These are phyloP conservation scores for Laupala kohalensis DNA, from an alignment of 1,140 invertebrate species.

Conservation along the genomic window DNA sequence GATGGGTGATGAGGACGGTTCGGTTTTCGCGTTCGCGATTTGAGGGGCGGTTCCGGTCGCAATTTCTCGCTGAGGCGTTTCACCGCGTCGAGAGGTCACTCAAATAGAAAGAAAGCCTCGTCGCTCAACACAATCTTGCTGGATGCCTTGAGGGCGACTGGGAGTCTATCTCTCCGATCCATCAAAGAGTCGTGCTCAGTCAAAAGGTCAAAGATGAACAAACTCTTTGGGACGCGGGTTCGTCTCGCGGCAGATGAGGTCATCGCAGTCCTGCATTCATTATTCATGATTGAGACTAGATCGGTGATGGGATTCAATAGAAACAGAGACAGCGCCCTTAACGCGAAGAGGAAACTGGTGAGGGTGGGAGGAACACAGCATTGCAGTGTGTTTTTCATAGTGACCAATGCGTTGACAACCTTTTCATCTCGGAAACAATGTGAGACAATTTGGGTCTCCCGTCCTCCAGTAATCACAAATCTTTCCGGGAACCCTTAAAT, in stretches of 20 bases:
- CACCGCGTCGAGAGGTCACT: not conserved
- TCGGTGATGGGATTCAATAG: not conserved
- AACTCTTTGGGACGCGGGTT: not conserved
- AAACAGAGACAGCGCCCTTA: not conserved
- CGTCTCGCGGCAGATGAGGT: not conserved
- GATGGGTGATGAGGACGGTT: too few species aligned
- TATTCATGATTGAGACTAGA: not conserved
- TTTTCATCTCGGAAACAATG: too few species aligned
- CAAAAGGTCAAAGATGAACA: not conserved
- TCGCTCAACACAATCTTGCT: too few species aligned
- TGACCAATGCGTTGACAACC: too few species aligned
- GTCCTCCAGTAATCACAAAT: too few species aligned
- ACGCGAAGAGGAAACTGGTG: not conserved
- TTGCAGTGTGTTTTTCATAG: too few species aligned
- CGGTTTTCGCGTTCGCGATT: too few species aligned
- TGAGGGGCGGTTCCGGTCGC: not conserved
- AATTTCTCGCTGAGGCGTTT: not conserved
- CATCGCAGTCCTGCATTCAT: not conserved
- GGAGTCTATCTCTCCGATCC: not conserved
- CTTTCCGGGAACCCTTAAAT: too few species aligned
- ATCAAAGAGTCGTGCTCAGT: not conserved
- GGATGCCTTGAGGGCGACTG: too few species aligned
- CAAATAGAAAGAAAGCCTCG: too few species aligned
- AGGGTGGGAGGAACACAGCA: not conserved
- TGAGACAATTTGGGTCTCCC: too few species aligned